phyloP scores from a whole-genome alignment of 1,140 invertebrate species.

The Papilio machaon region DNA sequence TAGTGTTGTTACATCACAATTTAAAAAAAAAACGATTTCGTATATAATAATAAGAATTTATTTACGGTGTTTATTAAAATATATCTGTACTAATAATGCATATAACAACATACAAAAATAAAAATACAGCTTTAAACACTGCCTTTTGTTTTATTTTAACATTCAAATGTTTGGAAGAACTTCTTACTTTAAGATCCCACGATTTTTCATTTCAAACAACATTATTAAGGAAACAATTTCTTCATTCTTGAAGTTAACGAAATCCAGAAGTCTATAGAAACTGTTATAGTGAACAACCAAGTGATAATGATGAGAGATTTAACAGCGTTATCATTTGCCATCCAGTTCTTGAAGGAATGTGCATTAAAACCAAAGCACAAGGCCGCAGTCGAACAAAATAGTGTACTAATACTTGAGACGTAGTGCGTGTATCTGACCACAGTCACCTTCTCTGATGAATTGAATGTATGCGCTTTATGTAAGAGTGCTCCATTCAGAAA shows the following conservation, averaged over 20 bases:
- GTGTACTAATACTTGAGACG: constrained; percentile 40
- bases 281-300: constrained; percentile 44
- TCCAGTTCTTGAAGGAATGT: constrained; percentile 47
- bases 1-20: constrained; percentile 59
- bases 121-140: constrained; percentile 76
- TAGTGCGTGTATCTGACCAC: constrained; percentile 47
- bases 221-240: background rate
- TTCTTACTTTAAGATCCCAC: background rate
- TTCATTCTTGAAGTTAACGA: background rate
- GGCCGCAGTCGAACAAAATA: constrained; percentile 43
- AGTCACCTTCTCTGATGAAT: constrained; percentile 19
- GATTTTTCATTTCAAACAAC: background rate
- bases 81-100: constrained; percentile 71
- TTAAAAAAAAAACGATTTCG: constrained; percentile 50
- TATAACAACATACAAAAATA: constrained; percentile 78
- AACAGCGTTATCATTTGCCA: constrained; percentile 33
- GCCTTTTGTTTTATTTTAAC: constrained; percentile 49
- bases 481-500: constrained; percentile 45
- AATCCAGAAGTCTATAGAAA: constrained; percentile 47
- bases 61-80: constrained; percentile 49
- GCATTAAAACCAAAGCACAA: constrained; percentile 48
- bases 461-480: constrained; percentile 40
- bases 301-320: constrained; percentile 39
- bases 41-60: constrained; percentile 43
- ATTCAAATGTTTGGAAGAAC: too few relatives aligned